Base-by-base conservation (phyloP, 2,113 vertebrate species). In the Epinephelus moara region DNA sequence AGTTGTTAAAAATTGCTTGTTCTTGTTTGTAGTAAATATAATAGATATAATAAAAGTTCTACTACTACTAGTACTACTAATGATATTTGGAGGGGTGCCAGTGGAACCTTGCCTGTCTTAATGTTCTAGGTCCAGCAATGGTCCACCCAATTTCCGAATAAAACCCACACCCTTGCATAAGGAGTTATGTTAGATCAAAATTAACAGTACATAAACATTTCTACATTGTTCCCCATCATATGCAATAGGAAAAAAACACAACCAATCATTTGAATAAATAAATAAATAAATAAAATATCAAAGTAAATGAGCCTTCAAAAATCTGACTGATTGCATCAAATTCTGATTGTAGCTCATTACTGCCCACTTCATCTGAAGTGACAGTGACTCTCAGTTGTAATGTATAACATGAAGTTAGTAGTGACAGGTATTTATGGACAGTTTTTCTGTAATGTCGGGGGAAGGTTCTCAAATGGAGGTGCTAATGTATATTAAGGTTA, bases 271-370 rank as follows among this genome's bases (percentile, higher is more conserved):
- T 69, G 2, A 23, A 42, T 45, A 70, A 74, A 55, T 55, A 15
- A 55, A 61, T 33, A 81, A 62, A 61, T 33, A 81, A 62, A 67
- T 52, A 33, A 30, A 77, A 84, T 42, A 69, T 86, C 13, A 33
- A 81, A 79, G 70, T 67, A 74, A 88, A 84, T 76, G 40, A 89
- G 85, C 55, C 81, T 82, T 91, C 53, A 85, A 57, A 72, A 76
- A 30, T n/a, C 57, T 80, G 81, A 78, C 75, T 91, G 82, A 89
- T 89, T 89, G 81, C 70, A 64, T 88, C 70, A 75, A 45, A 85
- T 80, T 84, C 56, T 74, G 81, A 86, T 80, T 84, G 76, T 71
- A 62, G 78, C 80, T 87, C 83, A 89, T 89, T 93, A 86, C 64
- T 68, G 57, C 49, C 33, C 72, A 55, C 57, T 81, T 81, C 68